Evolutionary conservation across 1,140 invertebrate genomes (phyloP), one percentile per base, ranked within the genome.

Genomic region (Scaptomyza pallida): DNA sequence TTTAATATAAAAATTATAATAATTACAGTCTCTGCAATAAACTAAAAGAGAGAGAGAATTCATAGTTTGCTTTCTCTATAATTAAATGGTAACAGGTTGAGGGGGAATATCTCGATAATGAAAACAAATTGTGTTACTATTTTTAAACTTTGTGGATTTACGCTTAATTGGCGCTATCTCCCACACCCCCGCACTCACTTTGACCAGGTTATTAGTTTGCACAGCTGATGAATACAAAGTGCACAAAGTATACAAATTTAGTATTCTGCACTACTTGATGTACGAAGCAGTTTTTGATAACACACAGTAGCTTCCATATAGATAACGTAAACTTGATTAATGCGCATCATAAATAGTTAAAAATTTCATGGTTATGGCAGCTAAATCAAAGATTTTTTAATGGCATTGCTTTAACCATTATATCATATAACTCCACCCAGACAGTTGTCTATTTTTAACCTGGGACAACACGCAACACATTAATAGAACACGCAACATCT

Each of bases 51-150:
- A n/a, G n/a, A 40, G 37, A n/a, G 17, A 54, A 52, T 12, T 17
- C 19, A 43, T 54, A 33, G 68, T 17, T 44, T 52, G 50, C 67
- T 63, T 63, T 70, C 59, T 43, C 63, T 21, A 9, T 51, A 78
- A 82, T 79, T 82, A 79, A 72, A 73, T 35, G 47, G n/a, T 12
- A 23, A 47, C 23, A 33, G 30, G 12, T 17, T 52, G 47, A 15
- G 15, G 8, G 17, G 26, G 26, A 57, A 50, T 52, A 43, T 15
- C 45, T 40, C 72, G 80, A 76, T 80, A 85, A 79, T 85, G 63
- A 79, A 85, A 65, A 73, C 67, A 55, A 83, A 83, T 86, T 85
- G 72, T 73, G 76, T 73, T 67, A 69, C 72, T 83, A 80, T 86
- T 85, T 80, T 83, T 80, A 83, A 69, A 76, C 44, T 44, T 51